These are phyloP conservation scores for Pantelozetes paolii DNA, from an alignment of 2,888 invertebrate species.

Conservation along the genomic window DNA sequence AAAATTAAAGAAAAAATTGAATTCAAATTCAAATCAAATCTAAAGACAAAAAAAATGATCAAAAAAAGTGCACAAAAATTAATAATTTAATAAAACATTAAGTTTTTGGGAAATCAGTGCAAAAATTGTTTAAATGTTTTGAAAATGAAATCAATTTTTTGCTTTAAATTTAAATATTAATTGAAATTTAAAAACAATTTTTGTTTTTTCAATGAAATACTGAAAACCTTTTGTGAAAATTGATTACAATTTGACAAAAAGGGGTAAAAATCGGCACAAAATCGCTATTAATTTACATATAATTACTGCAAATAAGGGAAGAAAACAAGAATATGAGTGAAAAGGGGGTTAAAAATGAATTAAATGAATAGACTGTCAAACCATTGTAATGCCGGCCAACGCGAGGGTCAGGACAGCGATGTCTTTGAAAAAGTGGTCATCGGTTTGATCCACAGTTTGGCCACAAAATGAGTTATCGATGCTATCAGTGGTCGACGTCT, in stretches of 20 bases:
- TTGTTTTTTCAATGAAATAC: too few relatives aligned
- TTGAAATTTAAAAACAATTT: too few relatives aligned
- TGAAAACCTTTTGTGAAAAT: too few relatives aligned
- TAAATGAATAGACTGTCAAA: neutral
- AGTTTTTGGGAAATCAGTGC: too few relatives aligned
- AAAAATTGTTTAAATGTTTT: too few relatives aligned
- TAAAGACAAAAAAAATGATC: too few relatives aligned
- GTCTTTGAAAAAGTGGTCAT: conserved; percentile 4
- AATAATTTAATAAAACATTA: too few relatives aligned
- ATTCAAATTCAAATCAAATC: neutral
- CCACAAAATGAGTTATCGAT: neutral
- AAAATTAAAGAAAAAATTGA: neutral
- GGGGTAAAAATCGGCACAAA: too few relatives aligned
- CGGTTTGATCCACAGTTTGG: neutral
- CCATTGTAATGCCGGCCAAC: conserved; percentile 11
- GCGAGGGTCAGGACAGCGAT: neutral
- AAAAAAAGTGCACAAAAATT: too few relatives aligned
- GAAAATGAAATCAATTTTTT: too few relatives aligned
- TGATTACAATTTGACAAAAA: neutral
- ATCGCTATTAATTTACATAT: too few relatives aligned
- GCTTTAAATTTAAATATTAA: too few relatives aligned
- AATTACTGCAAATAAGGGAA: neutral
- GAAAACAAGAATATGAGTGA: neutral
- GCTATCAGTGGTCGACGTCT: neutral
- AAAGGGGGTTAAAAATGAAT: neutral